These are phyloP conservation scores for Syngnathoides biaculeatus DNA, from an alignment of 2,113 vertebrate species.

Conservation along the genomic window DNA sequence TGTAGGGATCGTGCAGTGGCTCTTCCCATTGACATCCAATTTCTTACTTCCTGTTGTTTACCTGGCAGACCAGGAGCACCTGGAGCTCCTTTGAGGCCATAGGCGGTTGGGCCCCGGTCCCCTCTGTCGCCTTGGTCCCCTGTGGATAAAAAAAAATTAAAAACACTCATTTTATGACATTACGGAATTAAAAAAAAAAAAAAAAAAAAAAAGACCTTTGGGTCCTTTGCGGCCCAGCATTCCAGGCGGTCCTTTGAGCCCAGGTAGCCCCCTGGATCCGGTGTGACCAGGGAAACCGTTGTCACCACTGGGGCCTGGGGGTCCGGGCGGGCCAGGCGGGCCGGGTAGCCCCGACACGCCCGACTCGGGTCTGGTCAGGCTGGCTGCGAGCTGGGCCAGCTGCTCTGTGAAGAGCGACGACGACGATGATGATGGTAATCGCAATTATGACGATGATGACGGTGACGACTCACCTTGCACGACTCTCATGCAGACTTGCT, in stretches of 20 bases:
- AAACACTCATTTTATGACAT: background rate
- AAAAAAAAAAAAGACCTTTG: too few relatives aligned
- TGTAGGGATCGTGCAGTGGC: too few relatives aligned
- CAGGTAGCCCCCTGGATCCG: slow-evolving; percentile 86
- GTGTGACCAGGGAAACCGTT: slow-evolving; percentile 90
- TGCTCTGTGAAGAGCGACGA: slow-evolving; percentile 78
- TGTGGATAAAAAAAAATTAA: slow-evolving; percentile 34
- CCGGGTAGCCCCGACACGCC: slow-evolving; percentile 83
- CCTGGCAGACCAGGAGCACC: slow-evolving; percentile 88
- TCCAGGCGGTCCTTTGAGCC: slow-evolving; percentile 90
- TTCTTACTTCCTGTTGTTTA: slow-evolving; percentile 44
- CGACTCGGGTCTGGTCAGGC: slow-evolving; percentile 84
- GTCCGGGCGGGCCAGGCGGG: slow-evolving; percentile 75
- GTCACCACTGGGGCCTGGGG: slow-evolving; percentile 80
- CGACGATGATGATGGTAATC: background rate
- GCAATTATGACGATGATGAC: too few relatives aligned
- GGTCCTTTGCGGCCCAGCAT: slow-evolving; percentile 82
- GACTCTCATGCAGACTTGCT: slow-evolving; percentile 94
- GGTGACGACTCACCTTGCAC: slow-evolving; percentile 84
- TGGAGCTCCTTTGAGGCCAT: slow-evolving; percentile 84
- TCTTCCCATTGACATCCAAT: background rate
- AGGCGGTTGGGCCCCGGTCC: slow-evolving; percentile 82
- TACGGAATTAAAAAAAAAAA: background rate
- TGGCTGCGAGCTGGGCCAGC: slow-evolving; percentile 89
- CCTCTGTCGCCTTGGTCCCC: slow-evolving; percentile 91